phyloP scores from a whole-genome alignment of 2,797 vertebrate genomes.

The Apodemus agrarius region DNA sequence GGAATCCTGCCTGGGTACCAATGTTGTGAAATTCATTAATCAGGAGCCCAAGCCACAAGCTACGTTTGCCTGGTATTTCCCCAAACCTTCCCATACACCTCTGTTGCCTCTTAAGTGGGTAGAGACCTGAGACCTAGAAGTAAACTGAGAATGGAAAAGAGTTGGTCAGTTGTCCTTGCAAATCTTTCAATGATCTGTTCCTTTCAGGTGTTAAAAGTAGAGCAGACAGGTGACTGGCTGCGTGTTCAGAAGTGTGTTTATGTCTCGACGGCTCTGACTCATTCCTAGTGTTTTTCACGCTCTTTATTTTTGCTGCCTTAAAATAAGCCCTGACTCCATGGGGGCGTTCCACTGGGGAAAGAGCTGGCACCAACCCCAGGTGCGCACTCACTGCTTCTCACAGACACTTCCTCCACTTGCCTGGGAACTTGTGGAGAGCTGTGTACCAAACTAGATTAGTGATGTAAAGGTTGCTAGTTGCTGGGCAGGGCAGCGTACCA shows the following conservation, averaged over 20 bases:
- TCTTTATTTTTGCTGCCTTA: conserved; percentile 74
- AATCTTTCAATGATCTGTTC: not conserved
- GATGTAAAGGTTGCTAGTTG: conserved; percentile 35
- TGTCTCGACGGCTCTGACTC: conserved; percentile 62
- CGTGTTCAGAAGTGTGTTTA: conserved; percentile 57
- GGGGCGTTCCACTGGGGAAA: conserved; percentile 49
- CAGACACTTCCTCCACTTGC: conserved; percentile 41
- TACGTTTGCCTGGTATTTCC: not conserved
- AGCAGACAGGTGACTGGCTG: conserved; percentile 48
- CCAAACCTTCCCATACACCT: not conserved
- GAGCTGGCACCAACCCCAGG: not conserved
- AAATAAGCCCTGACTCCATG: conserved; percentile 46
- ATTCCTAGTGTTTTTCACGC: conserved; percentile 47
- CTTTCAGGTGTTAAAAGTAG: conserved; percentile 26
- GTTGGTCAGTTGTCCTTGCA: not conserved
- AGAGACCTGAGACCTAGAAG: not conserved
- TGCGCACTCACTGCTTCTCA: conserved; percentile 24
- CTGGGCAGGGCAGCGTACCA: not conserved
- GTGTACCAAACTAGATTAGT: conserved; percentile 30
- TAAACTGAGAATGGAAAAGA: conserved; percentile 44
- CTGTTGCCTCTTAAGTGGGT: not conserved
- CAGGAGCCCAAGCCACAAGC: not conserved
- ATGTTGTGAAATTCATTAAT: conserved; percentile 10
- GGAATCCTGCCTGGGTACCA: not conserved
- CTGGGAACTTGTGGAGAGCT: not conserved